These are phyloP conservation scores for Cochlearius cochlearius DNA, from an alignment of 2,113 vertebrate genomes.

Conservation along the genomic window DNA sequence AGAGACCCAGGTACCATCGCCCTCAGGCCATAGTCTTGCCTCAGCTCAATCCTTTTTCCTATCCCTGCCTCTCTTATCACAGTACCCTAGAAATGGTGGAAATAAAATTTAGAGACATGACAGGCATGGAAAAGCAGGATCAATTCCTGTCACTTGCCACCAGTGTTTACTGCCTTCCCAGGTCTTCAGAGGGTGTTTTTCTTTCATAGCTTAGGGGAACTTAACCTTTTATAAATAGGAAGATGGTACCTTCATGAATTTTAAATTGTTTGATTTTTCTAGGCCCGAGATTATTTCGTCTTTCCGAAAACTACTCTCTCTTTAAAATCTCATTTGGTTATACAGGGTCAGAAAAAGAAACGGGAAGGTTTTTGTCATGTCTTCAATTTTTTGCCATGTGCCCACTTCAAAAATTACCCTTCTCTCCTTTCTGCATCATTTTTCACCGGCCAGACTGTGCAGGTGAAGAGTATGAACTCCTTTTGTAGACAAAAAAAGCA, in stretches of 20 bases:
- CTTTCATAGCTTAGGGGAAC: conserved; percentile 78
- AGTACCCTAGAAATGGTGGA: conserved; percentile 74
- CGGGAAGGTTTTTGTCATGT: not conserved
- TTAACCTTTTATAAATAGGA: conserved; percentile 82
- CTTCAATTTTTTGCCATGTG: not conserved
- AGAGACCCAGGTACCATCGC: conserved; percentile 84
- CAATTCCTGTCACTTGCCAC: conserved; percentile 85
- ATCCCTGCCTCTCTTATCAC: conserved; percentile 61
- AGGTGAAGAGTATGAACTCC: not conserved
- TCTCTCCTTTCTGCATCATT: not conserved
- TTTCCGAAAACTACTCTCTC: not conserved
- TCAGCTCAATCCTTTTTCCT: conserved; percentile 67
- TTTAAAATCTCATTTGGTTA: not conserved
- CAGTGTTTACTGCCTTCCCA: conserved; percentile 80
- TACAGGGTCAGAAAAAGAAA: not conserved
- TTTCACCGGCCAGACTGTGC: not conserved
- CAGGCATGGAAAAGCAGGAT: conserved; percentile 78
- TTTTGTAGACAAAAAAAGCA: not conserved
- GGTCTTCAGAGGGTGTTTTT: conserved; percentile 78
- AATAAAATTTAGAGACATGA: conserved; percentile 83
- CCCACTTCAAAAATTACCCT: not conserved
- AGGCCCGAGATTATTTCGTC: conserved; percentile 8
- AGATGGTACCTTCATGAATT: conserved; percentile 77
- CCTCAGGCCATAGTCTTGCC: conserved; percentile 85
- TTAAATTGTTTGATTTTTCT: conserved; percentile 76